Base-by-base conservation (phyloP, 1,140 invertebrate species). In the Drosophila guanche region DNA sequence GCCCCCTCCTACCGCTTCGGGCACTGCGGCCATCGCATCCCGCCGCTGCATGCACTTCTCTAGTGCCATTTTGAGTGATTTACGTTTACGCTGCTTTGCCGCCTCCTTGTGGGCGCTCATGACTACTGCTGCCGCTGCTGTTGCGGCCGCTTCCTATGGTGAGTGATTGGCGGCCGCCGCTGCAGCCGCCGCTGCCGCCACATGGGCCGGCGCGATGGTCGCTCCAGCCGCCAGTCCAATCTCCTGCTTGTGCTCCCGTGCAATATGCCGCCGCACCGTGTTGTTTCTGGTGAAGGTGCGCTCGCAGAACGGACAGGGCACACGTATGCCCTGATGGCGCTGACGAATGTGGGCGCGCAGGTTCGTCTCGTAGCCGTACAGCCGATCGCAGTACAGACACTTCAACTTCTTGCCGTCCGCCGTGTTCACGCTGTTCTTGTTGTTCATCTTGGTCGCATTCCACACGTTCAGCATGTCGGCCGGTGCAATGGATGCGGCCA, bases 311-410 rank as follows among this genome's bases (percentile, higher is more conserved):
- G 96, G 96, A 91, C 96, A 97, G 4, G 96, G 96, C 78, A 97
- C 96, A 7, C 96, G 94, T 69, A 97, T 97, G 43, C 97, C 97
- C 92, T 97, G 96, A 92, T 98, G 96, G 80, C 96, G 94, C 90
- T 97, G 96, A 48, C 96, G 92, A 89, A 98, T 97, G 92, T 98
- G 97, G 45, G 97, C 97, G 43, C 97, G 94, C 81, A 98, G 92
- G 91, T 98, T 98, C 89, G 96, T 98, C 93, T 98, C 96, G 91
- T 98, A 97, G 41, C 97, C 96, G 92, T 98, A 98, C n/a, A 97
- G 93, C 80, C 96, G 94, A 92, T 97, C 96, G 93, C 97, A 98
- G 91, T 96, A 97, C 81, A 97, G 95, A 92, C 97, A 98, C 92
- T 97, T 97, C 65, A 98, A 92, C 92, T 97, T 97, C 92, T 97